Conservation (phyloP, 2,797 vertebrate species). For the Acanthis flammea region DNA sequence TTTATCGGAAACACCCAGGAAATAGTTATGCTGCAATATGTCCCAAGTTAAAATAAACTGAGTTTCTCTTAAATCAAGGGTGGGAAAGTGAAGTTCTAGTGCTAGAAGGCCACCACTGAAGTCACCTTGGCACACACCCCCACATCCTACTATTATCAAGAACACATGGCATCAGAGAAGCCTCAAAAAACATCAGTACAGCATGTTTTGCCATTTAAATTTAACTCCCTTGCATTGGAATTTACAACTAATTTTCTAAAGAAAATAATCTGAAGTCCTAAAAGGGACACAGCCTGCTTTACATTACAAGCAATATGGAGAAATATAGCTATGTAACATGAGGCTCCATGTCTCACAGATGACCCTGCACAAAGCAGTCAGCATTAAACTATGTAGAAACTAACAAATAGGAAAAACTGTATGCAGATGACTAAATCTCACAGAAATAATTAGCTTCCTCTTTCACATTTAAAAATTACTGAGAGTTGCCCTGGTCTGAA, state of each 20-base stretch:
- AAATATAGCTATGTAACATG: not conserved
- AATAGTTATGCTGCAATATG: not conserved
- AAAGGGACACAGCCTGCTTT: not conserved
- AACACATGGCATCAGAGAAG: not conserved
- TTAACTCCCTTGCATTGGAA: not conserved
- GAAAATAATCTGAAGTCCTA: not conserved
- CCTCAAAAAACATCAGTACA: not conserved
- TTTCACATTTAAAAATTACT: not conserved
- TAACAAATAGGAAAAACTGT: not conserved
- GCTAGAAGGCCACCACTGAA: not conserved
- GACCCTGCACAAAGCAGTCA: not conserved
- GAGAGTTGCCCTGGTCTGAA: not conserved
- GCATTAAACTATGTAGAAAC: not conserved
- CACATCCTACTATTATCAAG: not conserved
- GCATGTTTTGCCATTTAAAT: not conserved
- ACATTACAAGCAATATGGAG: not conserved
- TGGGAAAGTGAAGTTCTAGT: not conserved
- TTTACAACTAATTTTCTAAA: not conserved
- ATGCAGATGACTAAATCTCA: not conserved
- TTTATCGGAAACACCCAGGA: not conserved
- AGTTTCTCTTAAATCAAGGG: not conserved
- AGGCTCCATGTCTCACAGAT: not conserved
- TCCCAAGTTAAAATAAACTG: not conserved
- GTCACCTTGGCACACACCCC: not conserved
- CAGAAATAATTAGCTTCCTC: not conserved